Evolutionary conservation across 2,888 invertebrate species (phyloP).

Genomic region (Synergus gifuensis): DNA sequence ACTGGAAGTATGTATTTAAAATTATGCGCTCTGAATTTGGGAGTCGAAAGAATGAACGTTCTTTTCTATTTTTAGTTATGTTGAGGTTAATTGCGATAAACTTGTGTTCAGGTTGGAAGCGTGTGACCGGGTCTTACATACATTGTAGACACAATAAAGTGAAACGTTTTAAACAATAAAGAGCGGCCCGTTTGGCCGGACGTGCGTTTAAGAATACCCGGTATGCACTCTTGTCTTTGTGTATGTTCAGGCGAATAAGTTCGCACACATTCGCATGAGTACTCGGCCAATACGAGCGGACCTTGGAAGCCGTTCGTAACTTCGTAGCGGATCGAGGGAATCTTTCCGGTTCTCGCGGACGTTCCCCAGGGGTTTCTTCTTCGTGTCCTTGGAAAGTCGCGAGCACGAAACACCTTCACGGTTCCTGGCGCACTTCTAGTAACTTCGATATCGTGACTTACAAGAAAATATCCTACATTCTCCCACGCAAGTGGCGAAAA

Average conservation of each 20-base stretch:
- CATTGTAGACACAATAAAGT: constrained; percentile 71
- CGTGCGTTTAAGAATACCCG: constrained; percentile 57
- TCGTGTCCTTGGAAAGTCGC: constrained; percentile 69
- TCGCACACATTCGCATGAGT: constrained; percentile 51
- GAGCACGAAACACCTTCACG: constrained; percentile 64
- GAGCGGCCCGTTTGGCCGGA: constrained; percentile 67
- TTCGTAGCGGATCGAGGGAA: constrained; percentile 77
- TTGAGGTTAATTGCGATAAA: not conserved
- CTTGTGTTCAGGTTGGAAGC: constrained; percentile 4
- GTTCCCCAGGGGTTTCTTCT: constrained; percentile 61
- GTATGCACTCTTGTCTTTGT: constrained; percentile 50
- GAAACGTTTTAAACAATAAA: constrained; percentile 71
- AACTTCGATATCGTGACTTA: constrained; percentile 33
- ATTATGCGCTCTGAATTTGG: too few species aligned
- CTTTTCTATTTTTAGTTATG: not conserved
- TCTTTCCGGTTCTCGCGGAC: constrained; percentile 74
- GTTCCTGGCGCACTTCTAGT: constrained; percentile 61
- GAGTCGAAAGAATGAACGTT: too few species aligned
- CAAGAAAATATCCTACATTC: constrained; percentile 41
- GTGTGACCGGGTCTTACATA: constrained; percentile 23
- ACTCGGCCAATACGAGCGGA: constrained; percentile 61
- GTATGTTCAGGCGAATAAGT: constrained; percentile 50
- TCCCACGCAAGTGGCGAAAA: constrained; percentile 20
- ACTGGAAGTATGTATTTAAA: too few species aligned
- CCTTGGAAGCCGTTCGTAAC: constrained; percentile 76